A percentile compares a stretch with the other conserved stretches of the same genome.
Evolutionary conservation across 2,113 vertebrate genomes (phyloP).

Genomic region (Erpornis zantholeuca): DNA sequence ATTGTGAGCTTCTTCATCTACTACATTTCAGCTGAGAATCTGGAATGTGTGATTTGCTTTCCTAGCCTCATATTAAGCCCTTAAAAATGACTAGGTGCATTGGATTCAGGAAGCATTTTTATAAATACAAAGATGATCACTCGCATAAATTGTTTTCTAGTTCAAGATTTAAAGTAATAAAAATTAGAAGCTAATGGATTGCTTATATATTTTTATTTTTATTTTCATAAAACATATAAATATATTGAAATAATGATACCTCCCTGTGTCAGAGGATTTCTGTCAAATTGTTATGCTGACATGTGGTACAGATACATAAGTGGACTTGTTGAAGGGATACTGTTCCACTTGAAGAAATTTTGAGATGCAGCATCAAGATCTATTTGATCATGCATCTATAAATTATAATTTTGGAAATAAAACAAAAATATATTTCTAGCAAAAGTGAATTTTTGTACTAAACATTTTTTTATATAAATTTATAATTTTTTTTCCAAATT

Average conservation of each 20-base stretch:
- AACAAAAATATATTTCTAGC: not conserved
- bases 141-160: not conserved
- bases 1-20: not conserved
- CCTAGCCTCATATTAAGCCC: not conserved
- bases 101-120: not conserved
- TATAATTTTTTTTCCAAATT: not conserved
- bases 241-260: not conserved
- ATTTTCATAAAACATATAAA: not conserved
- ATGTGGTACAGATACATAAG: not conserved
- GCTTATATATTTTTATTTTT: not conserved
- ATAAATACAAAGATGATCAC: not conserved
- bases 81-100: not conserved
- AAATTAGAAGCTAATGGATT: not conserved
- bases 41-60: not conserved
- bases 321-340: not conserved
- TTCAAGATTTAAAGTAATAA: not conserved
- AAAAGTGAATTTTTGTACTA: not conserved
- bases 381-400: not conserved
- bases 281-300: not conserved
- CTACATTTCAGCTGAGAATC: not conserved
- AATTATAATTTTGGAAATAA: not conserved
- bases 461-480: not conserved
- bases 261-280: not conserved
- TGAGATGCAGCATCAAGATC: not conserved
- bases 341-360: not conserved